Evolutionary conservation across 37 sponge, comb jelly and placozoan species (phyloP).

Genomic region (Tethya wilhelma): DNA sequence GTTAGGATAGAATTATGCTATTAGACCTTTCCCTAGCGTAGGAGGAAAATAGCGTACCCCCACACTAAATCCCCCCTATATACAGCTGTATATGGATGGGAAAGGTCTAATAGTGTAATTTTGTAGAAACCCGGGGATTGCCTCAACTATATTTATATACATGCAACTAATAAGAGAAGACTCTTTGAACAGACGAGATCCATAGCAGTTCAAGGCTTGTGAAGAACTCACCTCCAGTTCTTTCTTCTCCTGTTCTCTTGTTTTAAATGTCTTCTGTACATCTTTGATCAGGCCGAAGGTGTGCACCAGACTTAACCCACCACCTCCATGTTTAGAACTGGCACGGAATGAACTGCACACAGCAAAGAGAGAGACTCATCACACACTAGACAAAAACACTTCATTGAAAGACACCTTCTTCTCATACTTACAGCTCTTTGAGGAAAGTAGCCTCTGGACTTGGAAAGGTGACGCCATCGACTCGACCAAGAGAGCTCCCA

Average conservation of each 20-base stretch:
- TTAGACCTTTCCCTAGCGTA: too few relatives aligned
- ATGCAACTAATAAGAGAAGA: too few relatives aligned
- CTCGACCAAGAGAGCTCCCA: constrained; percentile 80
- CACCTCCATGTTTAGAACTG: constrained; percentile 33
- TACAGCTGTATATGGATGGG: too few relatives aligned
- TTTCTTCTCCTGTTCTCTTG: constrained; percentile 92
- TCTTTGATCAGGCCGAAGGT: constrained; percentile 94
- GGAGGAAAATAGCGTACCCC: too few relatives aligned
- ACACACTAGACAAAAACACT: neutral
- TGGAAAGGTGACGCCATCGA: constrained; percentile 80
- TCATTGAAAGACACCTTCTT: neutral
- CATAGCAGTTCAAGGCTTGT: too few relatives aligned
- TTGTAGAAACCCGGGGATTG: too few relatives aligned
- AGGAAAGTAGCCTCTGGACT: constrained; percentile 92
- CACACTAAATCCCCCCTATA: too few relatives aligned
- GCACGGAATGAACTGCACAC: constrained; percentile 52
- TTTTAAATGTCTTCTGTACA: constrained; percentile 92
- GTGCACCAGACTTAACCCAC: constrained; percentile 24
- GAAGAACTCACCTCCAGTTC: constrained; percentile 94
- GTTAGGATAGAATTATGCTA: too few relatives aligned
- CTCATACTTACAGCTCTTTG: constrained; percentile 86
- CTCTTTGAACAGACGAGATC: too few relatives aligned
- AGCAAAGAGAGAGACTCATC: neutral
- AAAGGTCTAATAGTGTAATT: too few relatives aligned
- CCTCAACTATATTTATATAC: too few relatives aligned